Evolutionary conservation across 92 coral and sea anemone species (phyloP), one percentile per base, ranked within the genome.

Genomic region (Porites lobata): DNA sequence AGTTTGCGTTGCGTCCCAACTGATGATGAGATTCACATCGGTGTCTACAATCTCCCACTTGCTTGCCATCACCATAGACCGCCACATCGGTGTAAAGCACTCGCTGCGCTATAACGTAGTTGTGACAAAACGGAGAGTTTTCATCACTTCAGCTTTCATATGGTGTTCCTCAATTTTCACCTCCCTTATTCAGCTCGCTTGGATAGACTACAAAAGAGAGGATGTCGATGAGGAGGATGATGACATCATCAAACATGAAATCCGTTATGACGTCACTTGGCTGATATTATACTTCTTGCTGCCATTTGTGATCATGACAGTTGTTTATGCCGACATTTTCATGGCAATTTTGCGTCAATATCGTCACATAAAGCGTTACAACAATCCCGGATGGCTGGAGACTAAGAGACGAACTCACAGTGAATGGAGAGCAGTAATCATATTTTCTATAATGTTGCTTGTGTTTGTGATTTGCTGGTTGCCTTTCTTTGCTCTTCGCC

Each of bases 371-470:
- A 92, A 80, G 75, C 90, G 76, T 5, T 88, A 88, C 80, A 91
- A 85, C 84, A 72, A 87, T 1, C 94, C 94, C 5, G 90, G 94
- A 0, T 88, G 85, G 87, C 50, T 58, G 2, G 90, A 85, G 20
- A 92, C 90, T n/a, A 81, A 86, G 52, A 67, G 83, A 9, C 78
- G 79, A 63, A 84, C 88, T 0, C 88, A 87, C 54, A 90, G 80
- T 13, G 94, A 92, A 26, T 92, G 94, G 94, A 92, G 80, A 75
- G 94, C 94, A 4, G 94, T 91, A 10, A 20, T 82, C 38, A 88
- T 76, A 20, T 92, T 92, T 62, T 78, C 92, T 10, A 54, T 85
- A 43, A 92, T 92, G 94, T 53, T 92, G 8, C 18, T 81, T 1
- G 78, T 80, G 66, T 92, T 92, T 67, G 50, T 85, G 2, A 52